A percentile compares a stretch with the other conserved stretches of the same genome.
These are phyloP conservation scores for Epinephelus fuscoguttatus DNA, from an alignment of 2,113 vertebrate genomes.

Conservation along the genomic window DNA sequence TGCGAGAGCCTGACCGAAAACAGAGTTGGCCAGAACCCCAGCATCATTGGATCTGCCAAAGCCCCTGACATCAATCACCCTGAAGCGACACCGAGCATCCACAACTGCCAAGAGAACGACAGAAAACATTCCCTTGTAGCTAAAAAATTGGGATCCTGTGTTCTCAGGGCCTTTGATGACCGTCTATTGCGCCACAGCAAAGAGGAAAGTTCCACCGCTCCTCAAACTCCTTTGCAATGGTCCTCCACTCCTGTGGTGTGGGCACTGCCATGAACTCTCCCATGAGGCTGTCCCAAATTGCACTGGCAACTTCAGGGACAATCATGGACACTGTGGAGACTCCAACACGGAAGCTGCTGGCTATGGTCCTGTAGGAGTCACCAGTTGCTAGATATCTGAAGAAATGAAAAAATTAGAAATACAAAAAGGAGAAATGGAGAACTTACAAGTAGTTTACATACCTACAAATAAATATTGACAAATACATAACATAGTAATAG, in stretches of 20 bases:
- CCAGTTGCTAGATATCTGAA: too few species aligned
- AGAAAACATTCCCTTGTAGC: not conserved
- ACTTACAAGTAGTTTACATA: too few species aligned
- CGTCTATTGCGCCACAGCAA: too few species aligned
- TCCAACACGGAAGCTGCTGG: too few species aligned
- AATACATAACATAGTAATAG: too few species aligned
- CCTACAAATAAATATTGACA: too few species aligned
- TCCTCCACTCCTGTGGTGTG: not conserved
- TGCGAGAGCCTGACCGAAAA: too few species aligned
- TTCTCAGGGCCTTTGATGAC: not conserved
- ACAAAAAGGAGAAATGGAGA: too few species aligned
- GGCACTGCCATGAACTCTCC: not conserved
- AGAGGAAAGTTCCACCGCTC: not conserved
- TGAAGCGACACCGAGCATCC: not conserved
- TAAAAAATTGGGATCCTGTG: not conserved
- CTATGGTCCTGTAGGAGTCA: too few species aligned
- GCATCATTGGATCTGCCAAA: not conserved
- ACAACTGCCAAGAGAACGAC: not conserved
- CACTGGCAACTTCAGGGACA: not conserved
- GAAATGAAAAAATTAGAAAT: too few species aligned
- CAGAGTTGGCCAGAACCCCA: too few species aligned
- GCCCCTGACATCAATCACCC: not conserved
- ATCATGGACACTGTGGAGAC: too few species aligned
- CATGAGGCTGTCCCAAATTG: not conserved
- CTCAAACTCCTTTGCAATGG: not conserved